Base-by-base conservation (phyloP, 2,113 vertebrate species). In the Cervus canadensis region DNA sequence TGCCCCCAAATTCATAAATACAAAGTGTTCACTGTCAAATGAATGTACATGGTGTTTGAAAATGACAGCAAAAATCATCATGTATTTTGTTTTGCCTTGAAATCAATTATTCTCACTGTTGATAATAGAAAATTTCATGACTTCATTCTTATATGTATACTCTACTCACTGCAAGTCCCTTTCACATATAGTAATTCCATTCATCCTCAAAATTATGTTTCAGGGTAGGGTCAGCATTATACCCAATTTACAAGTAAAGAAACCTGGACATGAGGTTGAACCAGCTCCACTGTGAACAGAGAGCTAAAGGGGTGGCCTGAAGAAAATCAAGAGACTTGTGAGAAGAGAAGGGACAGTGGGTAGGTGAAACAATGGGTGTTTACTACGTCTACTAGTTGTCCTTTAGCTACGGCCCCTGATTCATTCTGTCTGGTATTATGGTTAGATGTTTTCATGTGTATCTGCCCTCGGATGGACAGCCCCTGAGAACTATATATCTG, bases 71-170 rank as follows among this genome's bases (percentile, higher is more conserved):
- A 78, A 92, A 64, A 97, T 90, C 50, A 52, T 40, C 21, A 0
- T 67, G 52, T 71, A 60, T 93, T 95, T 91, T 84, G 26, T 57
- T 89, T 87, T 89, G 43, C 83, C 96, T 64, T 96, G 57, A 97
- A 95, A 96, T 90, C 26, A 36, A n/a, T 85, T 56, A 82, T 67
- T 95, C 86, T 56, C 82, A 93, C 74, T 88, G 88, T 88, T 14
- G 33, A 30, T 62, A 52, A 25, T 6, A 85, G 28, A 94, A 82
- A 87, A 92, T 67, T 74, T 19, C 43, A 62, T 45, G 10, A 83
- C 43, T 84, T 94, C 84, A 78, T 56, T 67, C 15, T 26, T 94
- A 33, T 15, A 21, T 54, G 52, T 78, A 30, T 78, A 89, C 86
- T 91, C 43, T 92, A 59, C 6, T 50, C 52, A 76, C 64, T 57